Base-by-base conservation (phyloP, 2,888 invertebrate species). In the Hypselothyrea guttata region DNA sequence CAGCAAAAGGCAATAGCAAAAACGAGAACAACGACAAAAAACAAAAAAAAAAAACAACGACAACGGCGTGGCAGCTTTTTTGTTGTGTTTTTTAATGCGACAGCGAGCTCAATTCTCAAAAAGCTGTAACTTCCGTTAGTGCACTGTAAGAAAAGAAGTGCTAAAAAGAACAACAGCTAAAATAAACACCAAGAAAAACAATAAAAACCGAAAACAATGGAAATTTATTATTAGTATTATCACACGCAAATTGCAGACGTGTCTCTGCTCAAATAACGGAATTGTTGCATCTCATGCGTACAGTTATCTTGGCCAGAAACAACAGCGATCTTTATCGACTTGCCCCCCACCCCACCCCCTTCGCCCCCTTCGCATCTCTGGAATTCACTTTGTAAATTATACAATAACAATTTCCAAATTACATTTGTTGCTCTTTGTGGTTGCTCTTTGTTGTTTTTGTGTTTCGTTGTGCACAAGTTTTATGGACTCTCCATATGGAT, bases 41-140 rank as follows among this genome's bases (percentile, higher is more conserved):
- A 47, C 45, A 49, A 56, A n/a, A 65, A 53, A 48, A 31, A 64
- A 63, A 63, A 71, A 60, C 59, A 22, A 22, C 38, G 45, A 42
- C 48, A 46, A 28, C 63, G 28, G 63, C 69, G 69, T 69, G 60
- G 59, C 55, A 67, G 56, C 53, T 61, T 41, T 61, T 34, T 45
- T 55, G 51, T 73, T 53, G 38, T 64, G 58, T 22, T 22, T 22
- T 53, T 38, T 64, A 63, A 42, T 33, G 45, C 63, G 57, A 57
- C 67, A 31, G 58, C 54, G 69, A 30, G 69, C 69, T 62, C 53
- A 35, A 62, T 67, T 48, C 54, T 54, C 33, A 49, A 35, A 53
- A 58, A 56, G 48, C 59, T 71, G 56, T 58, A 63, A 83, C 71
- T 83, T 83, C 77, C 77, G 77, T 83, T 78, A 78, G 65, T 65